A percentile compares a stretch with the other conserved stretches of the same genome.
These are phyloP conservation scores for Rugalucina vietnamica DNA, from an alignment of 2,888 invertebrate genomes.

Conservation along the genomic window DNA sequence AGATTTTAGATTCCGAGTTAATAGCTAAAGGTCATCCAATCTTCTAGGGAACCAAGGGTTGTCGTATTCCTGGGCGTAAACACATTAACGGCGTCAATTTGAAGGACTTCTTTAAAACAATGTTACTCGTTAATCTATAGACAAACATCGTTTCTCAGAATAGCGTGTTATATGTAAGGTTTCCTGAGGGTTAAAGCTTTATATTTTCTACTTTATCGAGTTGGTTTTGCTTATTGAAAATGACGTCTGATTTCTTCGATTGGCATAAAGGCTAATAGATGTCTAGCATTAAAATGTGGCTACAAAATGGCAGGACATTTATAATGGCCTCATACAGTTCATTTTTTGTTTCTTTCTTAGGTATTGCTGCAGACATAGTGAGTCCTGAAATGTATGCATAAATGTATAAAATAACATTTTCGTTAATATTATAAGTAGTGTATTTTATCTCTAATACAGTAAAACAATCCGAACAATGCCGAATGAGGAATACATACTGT, in stretches of 20 bases:
- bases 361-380: no score
- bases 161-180: not conserved
- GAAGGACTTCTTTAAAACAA: constrained; percentile 16
- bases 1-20: no score
- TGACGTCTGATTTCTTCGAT: constrained; percentile 3
- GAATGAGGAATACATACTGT: no score
- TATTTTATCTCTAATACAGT: no score
- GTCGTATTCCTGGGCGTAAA: not conserved
- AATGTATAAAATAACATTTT: no score
- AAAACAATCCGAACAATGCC: no score
- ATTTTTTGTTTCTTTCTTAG: no score
- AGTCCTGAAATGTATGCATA: no score
- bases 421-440: no score
- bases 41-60: not conserved
- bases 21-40: constrained; percentile 7
- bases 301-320: no score
- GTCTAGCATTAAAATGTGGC: no score
- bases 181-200: constrained; percentile 7
- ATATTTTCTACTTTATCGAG: constrained; percentile 10
- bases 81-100: constrained; percentile 3
- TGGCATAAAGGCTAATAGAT: not conserved
- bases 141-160: constrained; percentile 3
- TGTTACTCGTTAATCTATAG: constrained; percentile 6
- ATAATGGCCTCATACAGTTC: no score
- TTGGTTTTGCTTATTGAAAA: constrained; percentile 20